A percentile compares a stretch with the other conserved stretches of the same genome.
These are phyloP conservation scores for Ptychoptera albimana DNA, from an alignment of 2,888 invertebrate species.

Conservation along the genomic window DNA sequence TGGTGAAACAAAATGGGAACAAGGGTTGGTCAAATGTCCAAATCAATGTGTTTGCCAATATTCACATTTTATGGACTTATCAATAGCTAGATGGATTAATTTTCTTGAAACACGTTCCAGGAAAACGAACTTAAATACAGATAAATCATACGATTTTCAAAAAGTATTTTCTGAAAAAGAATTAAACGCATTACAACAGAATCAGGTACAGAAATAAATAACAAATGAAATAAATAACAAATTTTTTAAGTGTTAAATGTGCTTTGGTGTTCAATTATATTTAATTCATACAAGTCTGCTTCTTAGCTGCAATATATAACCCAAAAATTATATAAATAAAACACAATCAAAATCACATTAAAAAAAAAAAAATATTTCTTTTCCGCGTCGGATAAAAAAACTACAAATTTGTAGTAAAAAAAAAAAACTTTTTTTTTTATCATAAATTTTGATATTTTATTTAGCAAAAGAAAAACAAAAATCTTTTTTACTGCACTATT, in stretches of 20 bases:
- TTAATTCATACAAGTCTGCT: too few relatives aligned
- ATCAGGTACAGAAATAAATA: background rate
- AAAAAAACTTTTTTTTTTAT: too few relatives aligned
- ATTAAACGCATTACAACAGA: background rate
- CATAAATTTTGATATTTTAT: background rate
- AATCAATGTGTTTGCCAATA: constrained; percentile 37
- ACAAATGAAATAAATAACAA: background rate
- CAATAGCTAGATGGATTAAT: constrained; percentile 36
- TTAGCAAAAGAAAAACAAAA: too few relatives aligned
- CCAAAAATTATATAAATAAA: background rate
- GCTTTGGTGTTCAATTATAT: too few relatives aligned
- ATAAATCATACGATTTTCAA: background rate
- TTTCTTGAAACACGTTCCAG: constrained; percentile 12
- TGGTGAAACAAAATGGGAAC: constrained; percentile 11
- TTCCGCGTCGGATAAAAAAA: background rate
- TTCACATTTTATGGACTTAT: constrained; percentile 36
- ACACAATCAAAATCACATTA: background rate
- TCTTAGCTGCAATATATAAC: too few relatives aligned
- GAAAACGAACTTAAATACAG: constrained; percentile 15
- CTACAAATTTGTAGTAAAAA: background rate
- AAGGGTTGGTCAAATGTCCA: constrained; percentile 29
- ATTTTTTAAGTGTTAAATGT: too few relatives aligned
- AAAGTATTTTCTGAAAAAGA: constrained; percentile 1
- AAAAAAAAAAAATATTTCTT: constrained; percentile 4
- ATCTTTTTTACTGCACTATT: constrained; percentile 7